Evolutionary conservation across 2,797 vertebrate genomes (phyloP).

Genomic region (Somateria mollissima): DNA sequence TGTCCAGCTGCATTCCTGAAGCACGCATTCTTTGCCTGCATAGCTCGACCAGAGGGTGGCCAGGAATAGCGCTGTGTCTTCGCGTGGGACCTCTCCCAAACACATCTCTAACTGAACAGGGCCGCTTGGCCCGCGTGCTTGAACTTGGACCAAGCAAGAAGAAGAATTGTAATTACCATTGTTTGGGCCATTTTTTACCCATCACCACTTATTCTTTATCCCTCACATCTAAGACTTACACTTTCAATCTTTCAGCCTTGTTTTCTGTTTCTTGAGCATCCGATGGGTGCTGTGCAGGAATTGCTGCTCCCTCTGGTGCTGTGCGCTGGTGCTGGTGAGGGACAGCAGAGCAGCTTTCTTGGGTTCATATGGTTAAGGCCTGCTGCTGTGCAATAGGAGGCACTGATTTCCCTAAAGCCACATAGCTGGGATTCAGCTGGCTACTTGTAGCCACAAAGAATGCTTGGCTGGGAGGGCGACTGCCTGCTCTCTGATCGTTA

Average conservation of each 20-base stretch:
- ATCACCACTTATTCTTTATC: neutral
- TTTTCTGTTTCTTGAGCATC: neutral
- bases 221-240: neutral
- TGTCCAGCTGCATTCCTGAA: slow-evolving; percentile 68
- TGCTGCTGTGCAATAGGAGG: neutral
- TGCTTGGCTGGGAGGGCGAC: slow-evolving; percentile 42
- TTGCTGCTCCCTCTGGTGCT: neutral
- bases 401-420: slow-evolving; percentile 35
- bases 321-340: neutral
- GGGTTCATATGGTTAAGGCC: neutral
- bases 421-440: slow-evolving; percentile 51
- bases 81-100: slow-evolving; percentile 47
- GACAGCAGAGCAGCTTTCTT: neutral
- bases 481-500: slow-evolving; percentile 12
- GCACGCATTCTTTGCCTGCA: slow-evolving; percentile 16
- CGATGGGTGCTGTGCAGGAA: neutral
- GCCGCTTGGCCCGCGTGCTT: neutral
- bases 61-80: slow-evolving; percentile 58
- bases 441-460: slow-evolving; percentile 17
- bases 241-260: neutral
- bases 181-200: neutral
- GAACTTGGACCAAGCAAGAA: neutral
- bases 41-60: slow-evolving; percentile 31
- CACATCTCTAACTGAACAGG: neutral
- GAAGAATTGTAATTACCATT: neutral